Base-by-base conservation (phyloP, 1,140 invertebrate species). In the Ceratitis capitata region DNA sequence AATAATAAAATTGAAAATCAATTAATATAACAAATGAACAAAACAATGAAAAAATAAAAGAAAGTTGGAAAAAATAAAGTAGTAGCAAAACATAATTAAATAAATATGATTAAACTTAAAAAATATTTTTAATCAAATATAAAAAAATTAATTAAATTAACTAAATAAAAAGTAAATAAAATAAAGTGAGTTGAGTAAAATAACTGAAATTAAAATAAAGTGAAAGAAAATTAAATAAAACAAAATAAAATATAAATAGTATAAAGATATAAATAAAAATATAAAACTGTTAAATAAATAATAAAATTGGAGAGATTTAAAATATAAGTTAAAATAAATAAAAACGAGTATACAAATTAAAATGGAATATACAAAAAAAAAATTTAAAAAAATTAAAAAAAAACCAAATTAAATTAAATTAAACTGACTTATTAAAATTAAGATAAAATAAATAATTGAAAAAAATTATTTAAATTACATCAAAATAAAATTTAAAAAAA, bases 181-280 rank as follows among this genome's bases (percentile, higher is more conserved):
- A 74, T n/a, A n/a, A n/a, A n/a, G n/a, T n/a, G n/a, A n/a, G n/a
- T n/a, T n/a, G 19, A 74, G 6, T 9, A 39, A 39, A 74, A 39
- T 39, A 26, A 35, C 3, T 5, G 39, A 19, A 1, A 0, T n/a
- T 39, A 58, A 69, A 39, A n/a, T 14, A 53, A 85, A 26, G n/a
- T 29, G 42, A 85, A 85, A 32, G n/a, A 74, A 87, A 87, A 88
- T 86, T 85, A 87, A 87, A 85, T 56, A 47, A 84, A 86, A 84
- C 45, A 35, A 26, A 51, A 45, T n/a, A 84, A 4, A 14, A 58
- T 19, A 58, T 35, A 84, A n/a, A n/a, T n/a, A 26, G 23, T 4
- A 61, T 23, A 84, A 39, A 2, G 42, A 6, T 35, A 42, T 42
- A 58, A 64, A 58, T 42, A 39, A 56, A 58, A 56, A 58, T 9